A percentile compares a stretch with the other conserved stretches of the same genome.
These are phyloP conservation scores for Mantis religiosa DNA, from an alignment of 2,888 invertebrate genomes.

Conservation along the genomic window DNA sequence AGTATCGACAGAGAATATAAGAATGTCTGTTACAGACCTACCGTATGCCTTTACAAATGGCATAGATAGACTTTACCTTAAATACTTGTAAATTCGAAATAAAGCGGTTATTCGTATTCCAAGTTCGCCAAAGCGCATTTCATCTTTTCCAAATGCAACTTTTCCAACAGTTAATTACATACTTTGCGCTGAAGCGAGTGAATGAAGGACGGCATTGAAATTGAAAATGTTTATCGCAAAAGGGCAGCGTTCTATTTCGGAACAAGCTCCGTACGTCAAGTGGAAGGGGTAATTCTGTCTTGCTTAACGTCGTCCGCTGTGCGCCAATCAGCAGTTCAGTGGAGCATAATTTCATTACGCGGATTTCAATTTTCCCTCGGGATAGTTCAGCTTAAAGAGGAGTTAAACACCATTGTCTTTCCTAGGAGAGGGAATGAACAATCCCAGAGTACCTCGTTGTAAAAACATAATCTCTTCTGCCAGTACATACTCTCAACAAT, in stretches of 20 bases:
- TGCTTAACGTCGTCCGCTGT: background rate
- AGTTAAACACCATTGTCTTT: background rate
- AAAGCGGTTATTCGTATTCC: too few relatives aligned
- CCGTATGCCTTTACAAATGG: too few relatives aligned
- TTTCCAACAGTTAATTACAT: too few relatives aligned
- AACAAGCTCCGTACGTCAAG: background rate
- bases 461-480: too few relatives aligned
- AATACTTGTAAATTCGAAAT: too few relatives aligned
- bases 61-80: too few relatives aligned
- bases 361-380: background rate
- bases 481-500: too few relatives aligned
- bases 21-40: too few relatives aligned
- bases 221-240: background rate
- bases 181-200: background rate
- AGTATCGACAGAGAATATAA: too few relatives aligned
- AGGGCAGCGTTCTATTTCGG: background rate
- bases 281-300: background rate
- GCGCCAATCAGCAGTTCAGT: background rate
- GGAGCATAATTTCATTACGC: background rate
- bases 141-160: too few relatives aligned
- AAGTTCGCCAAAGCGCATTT: too few relatives aligned
- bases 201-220: background rate
- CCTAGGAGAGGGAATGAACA: background rate
- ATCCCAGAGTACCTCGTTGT: too few relatives aligned
- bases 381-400: background rate